Conservation (phyloP, 2,113 vertebrate genomes). For the Pelvicachromis taeniatus region DNA sequence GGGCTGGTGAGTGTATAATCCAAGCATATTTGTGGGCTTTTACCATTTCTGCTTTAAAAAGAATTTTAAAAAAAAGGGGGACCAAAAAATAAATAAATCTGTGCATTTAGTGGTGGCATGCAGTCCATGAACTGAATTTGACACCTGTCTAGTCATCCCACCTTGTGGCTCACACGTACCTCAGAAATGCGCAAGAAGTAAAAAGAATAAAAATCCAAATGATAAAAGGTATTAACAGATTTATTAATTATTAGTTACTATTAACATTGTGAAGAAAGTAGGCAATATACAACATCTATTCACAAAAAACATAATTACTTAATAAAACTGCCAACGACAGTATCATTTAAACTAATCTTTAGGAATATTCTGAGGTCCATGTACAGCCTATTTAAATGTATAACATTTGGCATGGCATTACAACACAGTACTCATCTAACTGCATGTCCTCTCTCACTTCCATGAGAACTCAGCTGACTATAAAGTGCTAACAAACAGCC, state of each 20-base stretch:
- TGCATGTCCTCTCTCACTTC: conserved; percentile 16
- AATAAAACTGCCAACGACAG: conserved; percentile 67
- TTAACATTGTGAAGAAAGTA: conserved; percentile 60
- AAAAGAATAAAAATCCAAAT: background rate
- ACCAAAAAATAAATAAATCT: too few species aligned
- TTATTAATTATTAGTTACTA: conserved; percentile 69
- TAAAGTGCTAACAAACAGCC: conserved; percentile 57
- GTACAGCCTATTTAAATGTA: conserved; percentile 62
- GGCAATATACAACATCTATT: conserved; percentile 68
- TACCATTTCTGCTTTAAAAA: too few species aligned
- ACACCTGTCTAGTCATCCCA: background rate
- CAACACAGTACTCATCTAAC: conserved; percentile 36
- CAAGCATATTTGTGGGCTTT: background rate
- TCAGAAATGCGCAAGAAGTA: background rate
- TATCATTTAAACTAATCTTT: conserved; percentile 53
- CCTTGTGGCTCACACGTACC: background rate
- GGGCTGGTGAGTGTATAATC: background rate
- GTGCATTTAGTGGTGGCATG: background rate
- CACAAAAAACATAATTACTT: conserved; percentile 57
- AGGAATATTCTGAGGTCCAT: conserved; percentile 53
- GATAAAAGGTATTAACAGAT: conserved; percentile 38
- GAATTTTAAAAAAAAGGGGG: too few species aligned
- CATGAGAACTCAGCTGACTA: conserved; percentile 27
- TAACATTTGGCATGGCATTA: conserved; percentile 67
- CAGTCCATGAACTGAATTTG: background rate